A percentile compares a stretch with the other conserved stretches of the same genome.
Evolutionary conservation across 1,140 invertebrate genomes (phyloP).

Genomic region (Temnothorax longispinosus): DNA sequence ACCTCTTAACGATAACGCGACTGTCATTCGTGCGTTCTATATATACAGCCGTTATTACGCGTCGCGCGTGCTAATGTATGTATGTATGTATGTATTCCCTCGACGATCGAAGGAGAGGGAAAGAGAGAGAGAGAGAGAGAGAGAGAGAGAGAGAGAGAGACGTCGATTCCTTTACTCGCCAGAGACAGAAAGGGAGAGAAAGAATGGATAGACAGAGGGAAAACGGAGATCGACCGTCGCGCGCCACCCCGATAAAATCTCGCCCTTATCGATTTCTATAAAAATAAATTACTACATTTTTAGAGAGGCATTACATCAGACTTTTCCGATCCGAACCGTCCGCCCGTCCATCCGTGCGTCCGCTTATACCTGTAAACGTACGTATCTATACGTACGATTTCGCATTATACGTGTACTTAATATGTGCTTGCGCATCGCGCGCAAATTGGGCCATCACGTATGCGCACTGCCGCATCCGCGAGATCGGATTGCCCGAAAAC

Average conservation of each 20-base stretch:
- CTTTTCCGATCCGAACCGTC: slow-evolving; percentile 27
- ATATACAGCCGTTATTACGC: slow-evolving; percentile 33
- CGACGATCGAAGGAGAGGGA: slow-evolving; percentile 13
- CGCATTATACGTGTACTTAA: not conserved
- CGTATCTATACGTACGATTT: slow-evolving; percentile 6
- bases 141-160: not conserved
- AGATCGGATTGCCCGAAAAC: not conserved
- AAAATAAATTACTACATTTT: slow-evolving; percentile 60
- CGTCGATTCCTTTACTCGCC: slow-evolving; percentile 4
- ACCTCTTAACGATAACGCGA: slow-evolving; percentile 50
- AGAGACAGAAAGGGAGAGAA: not conserved
- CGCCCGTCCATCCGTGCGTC: not conserved
- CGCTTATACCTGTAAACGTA: not conserved
- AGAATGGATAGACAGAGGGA: not conserved
- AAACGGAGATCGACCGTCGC: slow-evolving; percentile 25
- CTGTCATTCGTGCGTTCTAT: slow-evolving; percentile 46
- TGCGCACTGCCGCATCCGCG: slow-evolving; percentile 30
- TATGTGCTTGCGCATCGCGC: slow-evolving; percentile 39
- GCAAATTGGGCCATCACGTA: slow-evolving; percentile 54
- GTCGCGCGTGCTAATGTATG: not conserved
- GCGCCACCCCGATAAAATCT: slow-evolving; percentile 28
- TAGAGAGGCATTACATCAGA: slow-evolving; percentile 54
- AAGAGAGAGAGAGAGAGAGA: not conserved
- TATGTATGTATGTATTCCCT: slow-evolving; percentile 2
- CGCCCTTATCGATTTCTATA: slow-evolving; percentile 54